Percentiles rank a stretch among this genome's conserved stretches.
These are phyloP conservation scores for Isichthys henryi DNA, from an alignment of 2,113 vertebrate species.

Conservation along the genomic window DNA sequence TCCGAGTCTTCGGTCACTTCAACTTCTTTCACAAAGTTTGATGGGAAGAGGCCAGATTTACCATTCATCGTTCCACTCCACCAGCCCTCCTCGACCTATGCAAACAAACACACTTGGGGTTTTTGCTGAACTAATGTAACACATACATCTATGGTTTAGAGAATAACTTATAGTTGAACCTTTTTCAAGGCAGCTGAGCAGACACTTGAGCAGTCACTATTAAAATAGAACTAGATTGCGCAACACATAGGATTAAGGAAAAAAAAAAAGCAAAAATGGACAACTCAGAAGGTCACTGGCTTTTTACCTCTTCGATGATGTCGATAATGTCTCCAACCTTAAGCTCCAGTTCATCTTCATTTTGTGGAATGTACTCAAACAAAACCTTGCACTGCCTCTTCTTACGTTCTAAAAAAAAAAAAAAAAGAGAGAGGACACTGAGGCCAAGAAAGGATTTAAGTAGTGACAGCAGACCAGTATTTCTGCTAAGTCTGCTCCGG, in stretches of 20 bases:
- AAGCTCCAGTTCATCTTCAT: constrained; percentile 89
- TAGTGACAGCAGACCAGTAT: not conserved
- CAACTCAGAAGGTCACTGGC: not conserved
- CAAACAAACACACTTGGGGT: not conserved
- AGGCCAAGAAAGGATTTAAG: not conserved
- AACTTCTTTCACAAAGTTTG: constrained; percentile 90
- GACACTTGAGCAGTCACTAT: not conserved
- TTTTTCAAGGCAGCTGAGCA: not conserved
- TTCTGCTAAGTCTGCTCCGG: not conserved
- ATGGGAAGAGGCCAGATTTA: constrained; percentile 82
- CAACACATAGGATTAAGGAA: not conserved
- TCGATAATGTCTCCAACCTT: constrained; percentile 80
- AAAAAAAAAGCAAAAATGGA: not conserved
- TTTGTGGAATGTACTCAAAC: constrained; percentile 81
- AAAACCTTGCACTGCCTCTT: constrained; percentile 79
- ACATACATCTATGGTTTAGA: not conserved
- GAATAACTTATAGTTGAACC: not conserved
- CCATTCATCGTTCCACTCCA: constrained; percentile 78
- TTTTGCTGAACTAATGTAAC: not conserved
- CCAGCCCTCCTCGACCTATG: constrained; percentile 95
- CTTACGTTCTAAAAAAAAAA: constrained; percentile 63
- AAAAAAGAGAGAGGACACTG: constrained; percentile 27
- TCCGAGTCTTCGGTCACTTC: constrained; percentile 68
- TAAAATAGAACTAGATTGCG: not conserved
- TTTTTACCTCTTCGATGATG: constrained; percentile 78